Percentiles rank a stretch among this genome's conserved stretches.
phyloP scores from a whole-genome alignment of 2,797 vertebrate genomes.

The Cuniculus paca region DNA sequence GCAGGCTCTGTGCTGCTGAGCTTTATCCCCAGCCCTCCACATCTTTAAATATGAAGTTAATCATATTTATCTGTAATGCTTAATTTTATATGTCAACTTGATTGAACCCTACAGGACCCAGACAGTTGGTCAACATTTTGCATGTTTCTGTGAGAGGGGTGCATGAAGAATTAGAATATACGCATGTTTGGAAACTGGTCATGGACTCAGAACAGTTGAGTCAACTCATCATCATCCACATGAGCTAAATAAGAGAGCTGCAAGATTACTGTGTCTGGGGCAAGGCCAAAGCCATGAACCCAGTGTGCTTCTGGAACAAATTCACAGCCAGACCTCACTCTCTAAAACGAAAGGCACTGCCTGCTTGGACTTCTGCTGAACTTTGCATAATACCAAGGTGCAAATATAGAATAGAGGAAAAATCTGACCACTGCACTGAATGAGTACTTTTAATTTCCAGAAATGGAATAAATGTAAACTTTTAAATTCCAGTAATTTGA shows the following conservation, averaged over 20 bases:
- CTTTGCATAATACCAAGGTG: conserved; percentile 27
- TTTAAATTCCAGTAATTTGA: conserved; percentile 36
- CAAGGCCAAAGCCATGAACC: neutral
- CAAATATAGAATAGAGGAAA: conserved; percentile 29
- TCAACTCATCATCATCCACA: neutral
- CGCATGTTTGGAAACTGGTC: neutral
- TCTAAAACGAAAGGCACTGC: conserved; percentile 8
- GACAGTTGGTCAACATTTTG: neutral
- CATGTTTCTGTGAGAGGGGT: neutral
- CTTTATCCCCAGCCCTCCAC: neutral
- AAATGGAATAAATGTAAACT: neutral
- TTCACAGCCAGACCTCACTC: neutral
- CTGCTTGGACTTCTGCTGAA: conserved; percentile 57
- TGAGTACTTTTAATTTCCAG: neutral
- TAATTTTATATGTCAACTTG: neutral
- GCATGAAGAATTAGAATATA: neutral
- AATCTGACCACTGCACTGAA: neutral
- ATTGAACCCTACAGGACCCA: neutral
- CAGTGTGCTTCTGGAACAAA: neutral
- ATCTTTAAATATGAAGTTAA: conserved; percentile 15
- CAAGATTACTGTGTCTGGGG: neutral
- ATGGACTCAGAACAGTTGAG: neutral
- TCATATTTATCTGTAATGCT: neutral
- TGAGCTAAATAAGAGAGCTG: neutral
- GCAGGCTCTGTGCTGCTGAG: too few relatives aligned